Base-by-base conservation (phyloP, 2,113 vertebrate species). In the Raja brachyura region DNA sequence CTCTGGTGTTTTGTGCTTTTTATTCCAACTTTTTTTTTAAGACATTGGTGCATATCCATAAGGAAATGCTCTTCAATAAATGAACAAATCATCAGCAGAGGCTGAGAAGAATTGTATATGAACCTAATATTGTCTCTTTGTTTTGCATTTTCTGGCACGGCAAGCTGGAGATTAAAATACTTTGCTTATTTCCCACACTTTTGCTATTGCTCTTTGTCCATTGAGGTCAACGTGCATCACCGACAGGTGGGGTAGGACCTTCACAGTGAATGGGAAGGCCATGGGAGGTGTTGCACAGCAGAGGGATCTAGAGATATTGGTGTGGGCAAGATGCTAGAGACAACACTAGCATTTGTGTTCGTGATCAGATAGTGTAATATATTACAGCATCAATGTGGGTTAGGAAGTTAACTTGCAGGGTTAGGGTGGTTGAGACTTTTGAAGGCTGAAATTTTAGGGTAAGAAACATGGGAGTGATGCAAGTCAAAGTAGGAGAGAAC, bases 1-100 rank as follows among this genome's bases (percentile, higher is more conserved):
- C 68, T 74, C 66, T 48, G 90, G 90, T 92, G 66, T 92, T 92
- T 18, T 68, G 86, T 73, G 66, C 5, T 20, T 73, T 90, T 90
- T 54, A 92, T 92, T 92, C 25, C 48, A 92, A 73, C 63, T 48
- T 68, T 1, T 90, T 33, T 48, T 48, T 48, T 22, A 59, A 39
- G 48, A 70, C 11, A n/a, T 54, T 33, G 9, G 54, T 18, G 25
- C 16, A 2, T 11, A 5, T 63, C 33, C 73, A 0, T 73, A 11
- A 39, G 11, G 16, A 73, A 63, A 54, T 10, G 3, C 10, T 48
- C 75, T 28, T 39, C 77, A 39, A 4, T 39, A 39, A 4, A 79
- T 48, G 39, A 78, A 2, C 6, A 78, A 78, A 78, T 11, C 31
- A 6, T 63, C 56, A 86, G 56, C 10, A 86, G 13, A 86, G 14